Conservation (phyloP, 2,113 vertebrate genomes). For the Lophochroa leadbeateri region DNA sequence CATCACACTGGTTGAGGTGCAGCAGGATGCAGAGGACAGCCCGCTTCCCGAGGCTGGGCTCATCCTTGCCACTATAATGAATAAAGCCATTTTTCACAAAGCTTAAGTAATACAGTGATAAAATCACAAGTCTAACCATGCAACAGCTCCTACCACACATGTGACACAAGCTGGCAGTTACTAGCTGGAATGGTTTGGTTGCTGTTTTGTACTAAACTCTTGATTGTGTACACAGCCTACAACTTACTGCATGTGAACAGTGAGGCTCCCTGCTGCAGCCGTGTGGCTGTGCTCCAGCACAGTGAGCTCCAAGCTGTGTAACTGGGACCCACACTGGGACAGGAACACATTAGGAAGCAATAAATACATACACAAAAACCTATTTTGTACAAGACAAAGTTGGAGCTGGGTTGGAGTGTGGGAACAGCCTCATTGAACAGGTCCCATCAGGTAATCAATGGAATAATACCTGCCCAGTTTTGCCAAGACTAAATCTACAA, state of each 20-base stretch:
- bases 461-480: slow-evolving; percentile 22
- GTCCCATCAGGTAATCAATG: slow-evolving; percentile 23
- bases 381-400: background rate
- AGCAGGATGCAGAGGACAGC: background rate
- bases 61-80: background rate
- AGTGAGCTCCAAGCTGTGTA: background rate
- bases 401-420: background rate
- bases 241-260: background rate
- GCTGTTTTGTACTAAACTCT: background rate
- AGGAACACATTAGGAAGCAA: background rate
- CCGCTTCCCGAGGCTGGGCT: background rate
- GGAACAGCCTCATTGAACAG: background rate
- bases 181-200: background rate
- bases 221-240: background rate
- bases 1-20: background rate
- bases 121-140: background rate
- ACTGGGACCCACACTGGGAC: background rate
- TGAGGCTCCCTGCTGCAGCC: fast-evolving
- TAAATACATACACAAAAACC: background rate
- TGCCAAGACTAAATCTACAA: background rate
- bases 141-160: background rate
- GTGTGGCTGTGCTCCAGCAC: background rate
- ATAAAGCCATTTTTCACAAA: background rate
- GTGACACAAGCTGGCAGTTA: background rate
- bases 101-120: background rate